Base-by-base conservation (phyloP, 2,113 vertebrate genomes). In the Heteronetta atricapilla region DNA sequence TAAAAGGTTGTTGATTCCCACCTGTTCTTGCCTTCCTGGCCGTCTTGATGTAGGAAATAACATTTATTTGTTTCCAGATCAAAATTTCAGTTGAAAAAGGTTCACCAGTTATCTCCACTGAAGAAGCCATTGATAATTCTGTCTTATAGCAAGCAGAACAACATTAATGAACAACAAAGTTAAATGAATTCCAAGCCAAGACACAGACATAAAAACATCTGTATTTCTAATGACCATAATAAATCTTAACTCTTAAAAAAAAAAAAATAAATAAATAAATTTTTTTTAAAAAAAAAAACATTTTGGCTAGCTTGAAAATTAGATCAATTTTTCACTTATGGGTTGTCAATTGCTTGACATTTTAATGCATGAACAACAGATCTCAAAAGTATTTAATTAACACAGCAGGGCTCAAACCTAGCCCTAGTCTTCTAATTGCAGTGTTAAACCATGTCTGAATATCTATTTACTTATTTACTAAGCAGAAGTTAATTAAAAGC, bases 401-500 rank as follows among this genome's bases (percentile, higher is more conserved):
- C 90, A 95, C 72, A 97, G 86, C 82, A 60, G 36, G 84, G 76
- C 88, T 94, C 90, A 82, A 96, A 95, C 82, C 83, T 97, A 96
- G 96, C 58, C 93, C 82, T 79, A 83, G 69, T 91, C 90, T 91
- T 92, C 93, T 97, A 95, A 97, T 86, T 95, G 88, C 92, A 78
- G 50, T 95, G 93, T 63, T 95, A 96, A 97, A 95, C 86, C 44
- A 78, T 90, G 82, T 91, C 88, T 96, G 92, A 97, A 91, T 96
- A 96, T 93, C 89, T 97, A 91, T 96, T 97, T 97, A 96, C 89
- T 96, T 97, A 91, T 96, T 97, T 97, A 96, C 89, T 96, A 94
- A 97, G 73, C 58, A 96, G 87, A 97, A 98, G 93, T 97, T 98
- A 98, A 98, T 98, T 97, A 98, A 97, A 98, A 97, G 67, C 89